Evolutionary conservation across 2,113 vertebrate species (phyloP), one percentile per base, ranked within the genome.

Genomic region (Engraulis encrasicolus): DNA sequence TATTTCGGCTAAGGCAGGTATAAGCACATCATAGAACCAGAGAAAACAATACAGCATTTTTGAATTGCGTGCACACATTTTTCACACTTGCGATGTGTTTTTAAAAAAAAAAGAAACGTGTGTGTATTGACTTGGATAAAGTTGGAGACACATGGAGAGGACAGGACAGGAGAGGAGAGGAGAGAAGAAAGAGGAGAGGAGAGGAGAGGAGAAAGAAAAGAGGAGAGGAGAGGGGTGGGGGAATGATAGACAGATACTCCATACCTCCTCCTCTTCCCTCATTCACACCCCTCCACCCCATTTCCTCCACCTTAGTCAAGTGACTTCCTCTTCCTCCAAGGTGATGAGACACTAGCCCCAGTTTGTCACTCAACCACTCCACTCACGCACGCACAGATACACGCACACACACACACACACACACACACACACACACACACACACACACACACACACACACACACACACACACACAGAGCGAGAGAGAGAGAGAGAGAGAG

Each of bases 271-370:
- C 40, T 45, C 40, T 45, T 12, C 27, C 66, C 27, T 15, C 14
- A 14, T 12, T 31, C n/a, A n/a, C n/a, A n/a, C n/a, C n/a, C n/a
- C 66, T 15, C 66, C 66, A 15, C 66, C 27, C 17, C 79, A 79
- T 61, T 82, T 83, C 81, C 79, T 81, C 23, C 36, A 82, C 81
- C 79, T 81, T 86, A 52, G 78, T 82, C 77, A 27, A 86, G 80
- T 78, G 50, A 34, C 71, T 83, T 83, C 82, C 84, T 87, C 66
- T 82, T 87, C 84, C 84, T 87, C 81, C 27, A 48, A 31, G 81
- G 85, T 87, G 84, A 87, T 82, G 71, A 86, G 78, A 86, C 79
- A 86, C 86, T 84, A 66, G 85, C 88, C 88, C 84, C 61, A 36
- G 58, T 66, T 66, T 84, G 83, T 85, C 84, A 83, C 15, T 89